A percentile compares a stretch with the other conserved stretches of the same genome.
phyloP scores from a whole-genome alignment of 2,113 vertebrate species.

The Solea senegalensis region DNA sequence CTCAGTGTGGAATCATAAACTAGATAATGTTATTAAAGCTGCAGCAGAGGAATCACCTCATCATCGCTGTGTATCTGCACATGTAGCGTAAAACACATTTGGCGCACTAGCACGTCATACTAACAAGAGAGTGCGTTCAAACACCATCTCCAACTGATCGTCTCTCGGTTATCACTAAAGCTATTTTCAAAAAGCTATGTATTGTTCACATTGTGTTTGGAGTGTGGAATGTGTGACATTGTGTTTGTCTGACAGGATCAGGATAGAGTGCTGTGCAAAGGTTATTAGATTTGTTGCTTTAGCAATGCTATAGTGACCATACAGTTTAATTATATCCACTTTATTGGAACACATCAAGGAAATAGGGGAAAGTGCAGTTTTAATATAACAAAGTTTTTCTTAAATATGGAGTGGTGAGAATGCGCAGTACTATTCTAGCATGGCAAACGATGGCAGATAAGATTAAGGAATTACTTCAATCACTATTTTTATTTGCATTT shows the following conservation, averaged over 20 bases:
- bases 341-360: too few relatives aligned
- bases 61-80: not conserved
- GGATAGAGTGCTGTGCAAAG: not conserved
- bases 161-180: slow-evolving; percentile 20
- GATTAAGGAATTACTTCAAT: too few relatives aligned
- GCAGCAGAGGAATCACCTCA: not conserved
- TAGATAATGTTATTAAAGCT: not conserved
- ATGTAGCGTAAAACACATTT: not conserved
- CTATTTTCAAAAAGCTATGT: slow-evolving; percentile 33
- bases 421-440: too few relatives aligned
- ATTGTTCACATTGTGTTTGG: slow-evolving; percentile 46
- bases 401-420: too few relatives aligned
- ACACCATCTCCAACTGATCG: slow-evolving; percentile 28
- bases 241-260: slow-evolving; percentile 46
- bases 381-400: too few relatives aligned
- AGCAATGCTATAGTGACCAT: too few relatives aligned
- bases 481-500: too few relatives aligned
- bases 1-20: slow-evolving; percentile 4
- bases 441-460: too few relatives aligned
- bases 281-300: too few relatives aligned
- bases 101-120: slow-evolving; percentile 10
- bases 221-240: slow-evolving; percentile 4
- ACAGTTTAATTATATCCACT: too few relatives aligned
- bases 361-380: too few relatives aligned
- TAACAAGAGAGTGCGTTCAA: slow-evolving; percentile 27